Evolutionary conservation across 1,140 invertebrate genomes (phyloP).

Genomic region (Onthophagus taurus): DNA sequence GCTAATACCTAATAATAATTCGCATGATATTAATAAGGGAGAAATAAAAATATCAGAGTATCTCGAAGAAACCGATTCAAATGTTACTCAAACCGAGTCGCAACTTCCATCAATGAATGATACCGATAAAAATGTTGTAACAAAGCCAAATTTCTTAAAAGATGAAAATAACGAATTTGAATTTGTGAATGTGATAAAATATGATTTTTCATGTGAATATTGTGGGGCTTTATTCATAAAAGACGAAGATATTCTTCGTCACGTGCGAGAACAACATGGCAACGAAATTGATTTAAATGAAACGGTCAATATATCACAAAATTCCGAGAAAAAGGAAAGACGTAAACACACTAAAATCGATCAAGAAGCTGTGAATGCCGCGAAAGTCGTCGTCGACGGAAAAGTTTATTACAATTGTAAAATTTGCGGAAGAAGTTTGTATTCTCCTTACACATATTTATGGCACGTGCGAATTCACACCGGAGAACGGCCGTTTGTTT

Average conservation of each 20-base stretch:
- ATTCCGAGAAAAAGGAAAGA: slow-evolving; percentile 15
- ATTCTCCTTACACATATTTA: slow-evolving; percentile 49
- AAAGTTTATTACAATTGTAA: slow-evolving; percentile 46
- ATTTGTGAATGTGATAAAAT: not conserved
- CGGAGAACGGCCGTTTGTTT: slow-evolving; percentile 62
- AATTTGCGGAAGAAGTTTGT: slow-evolving; percentile 49
- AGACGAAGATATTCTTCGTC: slow-evolving; percentile 30
- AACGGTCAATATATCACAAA: slow-evolving; percentile 6
- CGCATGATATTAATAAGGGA: not conserved
- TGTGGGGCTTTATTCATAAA: slow-evolving; percentile 29
- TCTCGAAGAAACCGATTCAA: too few species aligned
- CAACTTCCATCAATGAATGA: not conserved
- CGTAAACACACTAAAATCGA: slow-evolving; percentile 32
- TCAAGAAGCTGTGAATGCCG: slow-evolving; percentile 36
- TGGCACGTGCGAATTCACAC: slow-evolving; percentile 57
- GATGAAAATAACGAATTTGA: not conserved
- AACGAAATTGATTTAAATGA: slow-evolving; percentile 16
- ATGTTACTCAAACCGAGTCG: not conserved
- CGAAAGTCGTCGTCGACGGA: slow-evolving; percentile 40
- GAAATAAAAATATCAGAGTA: too few species aligned
- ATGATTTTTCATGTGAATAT: slow-evolving; percentile 30
- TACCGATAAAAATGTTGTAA: not conserved
- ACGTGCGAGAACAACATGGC: slow-evolving; percentile 29
- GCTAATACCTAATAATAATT: too few species aligned
- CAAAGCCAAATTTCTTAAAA: not conserved